Conservation (phyloP, 1,140 invertebrate species). For the Tribolium madens region DNA sequence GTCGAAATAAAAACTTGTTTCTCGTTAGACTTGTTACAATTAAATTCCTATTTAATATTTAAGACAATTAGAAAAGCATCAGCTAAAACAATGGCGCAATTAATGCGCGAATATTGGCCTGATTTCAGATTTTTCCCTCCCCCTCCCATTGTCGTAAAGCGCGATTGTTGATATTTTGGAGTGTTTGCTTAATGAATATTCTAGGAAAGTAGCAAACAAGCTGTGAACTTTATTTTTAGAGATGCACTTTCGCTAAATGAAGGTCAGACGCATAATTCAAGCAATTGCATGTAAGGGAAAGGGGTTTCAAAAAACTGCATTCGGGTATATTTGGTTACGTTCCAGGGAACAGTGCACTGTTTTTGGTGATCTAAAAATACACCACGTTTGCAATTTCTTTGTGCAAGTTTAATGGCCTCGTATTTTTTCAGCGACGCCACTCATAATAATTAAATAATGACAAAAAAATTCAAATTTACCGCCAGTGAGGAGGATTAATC, state of each 20-base stretch:
- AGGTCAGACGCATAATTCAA: conserved; percentile 44
- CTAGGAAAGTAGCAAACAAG: conserved; percentile 45
- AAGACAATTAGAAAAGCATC: conserved; percentile 15
- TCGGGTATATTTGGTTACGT: conserved; percentile 17
- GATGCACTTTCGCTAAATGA: conserved; percentile 51
- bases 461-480: conserved; percentile 26
- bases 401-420: conserved; percentile 49
- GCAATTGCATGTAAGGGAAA: conserved; percentile 24
- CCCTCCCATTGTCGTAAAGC: background rate
- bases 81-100: background rate
- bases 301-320: background rate
- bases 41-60: conserved; percentile 19
- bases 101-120: conserved; percentile 14
- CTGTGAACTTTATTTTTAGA: conserved; percentile 50
- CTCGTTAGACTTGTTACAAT: conserved; percentile 15
- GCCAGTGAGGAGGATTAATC: conserved; percentile 2
- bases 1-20: background rate
- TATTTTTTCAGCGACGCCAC: conserved; percentile 42
- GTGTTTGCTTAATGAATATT: conserved; percentile 41
- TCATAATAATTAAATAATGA: conserved; percentile 45
- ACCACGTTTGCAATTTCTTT: conserved; percentile 46
- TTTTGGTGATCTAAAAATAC: conserved; percentile 47
- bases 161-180: conserved; percentile 32
- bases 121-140: too few species aligned
- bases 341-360: conserved; percentile 40